A percentile compares a stretch with the other conserved stretches of the same genome.
phyloP scores from a whole-genome alignment of 2,113 vertebrate species.

The Coryphaenoides rupestris region DNA sequence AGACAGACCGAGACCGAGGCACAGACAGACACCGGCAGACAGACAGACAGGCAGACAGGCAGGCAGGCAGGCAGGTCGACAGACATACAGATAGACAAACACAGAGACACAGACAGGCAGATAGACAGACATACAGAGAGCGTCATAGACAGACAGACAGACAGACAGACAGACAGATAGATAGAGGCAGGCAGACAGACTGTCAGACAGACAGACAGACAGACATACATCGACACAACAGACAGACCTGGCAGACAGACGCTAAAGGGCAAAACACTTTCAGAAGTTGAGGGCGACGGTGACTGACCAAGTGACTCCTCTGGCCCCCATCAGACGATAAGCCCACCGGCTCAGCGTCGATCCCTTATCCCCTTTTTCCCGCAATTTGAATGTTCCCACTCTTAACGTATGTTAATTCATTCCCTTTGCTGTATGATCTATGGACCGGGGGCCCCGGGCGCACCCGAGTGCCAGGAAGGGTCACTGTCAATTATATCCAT shows the following conservation, averaged over 20 bases:
- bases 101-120: too few species aligned
- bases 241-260: slow-evolving; percentile 1
- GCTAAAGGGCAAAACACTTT: not conserved
- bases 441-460: slow-evolving; percentile 53
- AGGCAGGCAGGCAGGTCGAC: too few species aligned
- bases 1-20: too few species aligned
- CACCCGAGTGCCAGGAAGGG: slow-evolving; percentile 70
- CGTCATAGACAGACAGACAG: too few species aligned
- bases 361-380: slow-evolving; percentile 57
- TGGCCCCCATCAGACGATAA: slow-evolving; percentile 56
- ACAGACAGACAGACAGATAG: too few species aligned
- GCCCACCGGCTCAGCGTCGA: slow-evolving; percentile 59
- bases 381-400: slow-evolving; percentile 63
- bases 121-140: too few species aligned
- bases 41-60: too few species aligned
- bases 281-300: slow-evolving; percentile 16
- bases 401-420: slow-evolving; percentile 70
- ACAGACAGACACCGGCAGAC: too few species aligned
- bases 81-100: too few species aligned
- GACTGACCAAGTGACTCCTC: slow-evolving; percentile 23
- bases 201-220: not conserved
- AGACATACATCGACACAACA: slow-evolving; percentile 4
- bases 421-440: slow-evolving; percentile 64
- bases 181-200: slow-evolving; percentile 34
- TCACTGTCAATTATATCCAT: slow-evolving; percentile 84